Conservation (phyloP, 2,113 vertebrate genomes). For the Riparia riparia region DNA sequence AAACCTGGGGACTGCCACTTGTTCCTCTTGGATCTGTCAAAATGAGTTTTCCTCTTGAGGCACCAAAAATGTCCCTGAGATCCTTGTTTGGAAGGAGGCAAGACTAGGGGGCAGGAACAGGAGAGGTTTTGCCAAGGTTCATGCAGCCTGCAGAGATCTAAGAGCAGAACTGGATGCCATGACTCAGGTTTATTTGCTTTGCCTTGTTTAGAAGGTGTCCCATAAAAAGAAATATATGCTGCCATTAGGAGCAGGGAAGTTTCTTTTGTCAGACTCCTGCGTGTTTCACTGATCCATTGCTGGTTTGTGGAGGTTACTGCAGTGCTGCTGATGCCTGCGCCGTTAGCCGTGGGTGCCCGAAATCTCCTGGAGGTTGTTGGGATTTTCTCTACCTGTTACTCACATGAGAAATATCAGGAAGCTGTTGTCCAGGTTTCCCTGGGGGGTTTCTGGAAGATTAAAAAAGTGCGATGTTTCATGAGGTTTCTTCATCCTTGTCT, state of each 20-base stretch:
- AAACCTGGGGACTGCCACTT: background rate
- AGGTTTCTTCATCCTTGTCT: background rate
- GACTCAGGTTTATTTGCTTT: background rate
- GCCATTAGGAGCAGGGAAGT: background rate
- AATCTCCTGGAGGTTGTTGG: background rate
- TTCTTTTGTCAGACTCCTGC: background rate
- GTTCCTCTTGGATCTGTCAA: background rate
- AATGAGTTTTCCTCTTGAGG: background rate
- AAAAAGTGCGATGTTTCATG: background rate
- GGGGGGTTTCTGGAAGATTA: background rate
- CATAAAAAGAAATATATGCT: background rate
- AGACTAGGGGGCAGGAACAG: background rate
- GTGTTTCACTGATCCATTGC: background rate
- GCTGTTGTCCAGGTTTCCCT: background rate
- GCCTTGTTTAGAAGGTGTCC: background rate
- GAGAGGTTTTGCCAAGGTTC: background rate
- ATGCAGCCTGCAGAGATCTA: background rate
- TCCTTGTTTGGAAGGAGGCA: background rate
- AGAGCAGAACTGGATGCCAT: background rate
- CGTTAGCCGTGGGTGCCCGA: background rate
- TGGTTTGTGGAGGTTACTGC: background rate
- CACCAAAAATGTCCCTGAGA: background rate
- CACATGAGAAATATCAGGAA: background rate
- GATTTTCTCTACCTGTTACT: background rate
- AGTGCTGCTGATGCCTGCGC: background rate